Conservation (phyloP, 2,888 invertebrate species). For the Drosophila conformis region DNA sequence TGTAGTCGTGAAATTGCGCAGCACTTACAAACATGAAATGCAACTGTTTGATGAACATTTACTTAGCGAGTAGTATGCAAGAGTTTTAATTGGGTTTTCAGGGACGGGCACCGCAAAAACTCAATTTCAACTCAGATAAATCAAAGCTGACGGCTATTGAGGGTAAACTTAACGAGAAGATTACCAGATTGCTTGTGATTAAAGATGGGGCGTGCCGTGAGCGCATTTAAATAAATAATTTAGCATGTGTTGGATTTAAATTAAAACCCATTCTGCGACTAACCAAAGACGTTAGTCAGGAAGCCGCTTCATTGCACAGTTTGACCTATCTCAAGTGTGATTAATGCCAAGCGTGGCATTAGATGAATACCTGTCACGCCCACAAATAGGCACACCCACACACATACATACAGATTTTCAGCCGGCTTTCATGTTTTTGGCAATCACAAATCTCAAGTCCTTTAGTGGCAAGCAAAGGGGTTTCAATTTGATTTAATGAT, state of each 20-base stretch:
- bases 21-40: slow-evolving; percentile 10
- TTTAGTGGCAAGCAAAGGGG: slow-evolving; percentile 67
- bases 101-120: slow-evolving; percentile 18
- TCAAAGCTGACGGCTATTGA: slow-evolving; percentile 24
- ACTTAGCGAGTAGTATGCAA: slow-evolving; percentile 18
- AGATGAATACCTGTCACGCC: slow-evolving; percentile 61
- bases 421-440: slow-evolving; percentile 39
- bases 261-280: slow-evolving; percentile 47
- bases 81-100: slow-evolving; percentile 5
- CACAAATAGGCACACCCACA: slow-evolving; percentile 6
- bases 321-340: slow-evolving; percentile 65
- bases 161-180: slow-evolving; percentile 10
- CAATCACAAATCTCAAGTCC: slow-evolving; percentile 71
- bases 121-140: slow-evolving; percentile 50
- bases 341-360: slow-evolving; percentile 61
- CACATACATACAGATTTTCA: slow-evolving; percentile 12
- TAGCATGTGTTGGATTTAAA: slow-evolving; percentile 55
- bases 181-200: slow-evolving; percentile 28
- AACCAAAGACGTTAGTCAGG: slow-evolving; percentile 52
- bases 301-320: slow-evolving; percentile 52
- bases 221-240: slow-evolving; percentile 55
- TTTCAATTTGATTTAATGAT: slow-evolving; percentile 80
- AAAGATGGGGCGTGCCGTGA: slow-evolving; percentile 20
- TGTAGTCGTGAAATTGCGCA: slow-evolving; percentile 5
- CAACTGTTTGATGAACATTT: not conserved